A percentile compares a stretch with the other conserved stretches of the same genome.
Evolutionary conservation across 1,140 invertebrate genomes (phyloP).

Genomic region (Drosophila bocqueti): DNA sequence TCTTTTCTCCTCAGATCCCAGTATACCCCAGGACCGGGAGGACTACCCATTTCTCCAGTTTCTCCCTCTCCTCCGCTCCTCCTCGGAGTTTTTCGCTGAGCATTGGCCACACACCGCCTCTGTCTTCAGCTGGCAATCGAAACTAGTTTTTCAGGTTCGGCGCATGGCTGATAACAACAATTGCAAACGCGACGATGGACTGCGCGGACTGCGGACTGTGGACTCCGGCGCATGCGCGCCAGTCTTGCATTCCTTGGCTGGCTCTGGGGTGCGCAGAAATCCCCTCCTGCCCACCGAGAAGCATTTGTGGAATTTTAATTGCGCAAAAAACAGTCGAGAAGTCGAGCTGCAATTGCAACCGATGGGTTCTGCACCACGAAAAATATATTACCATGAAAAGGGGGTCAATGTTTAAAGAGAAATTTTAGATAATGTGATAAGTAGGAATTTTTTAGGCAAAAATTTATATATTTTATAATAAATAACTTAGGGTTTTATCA

Average conservation of each 20-base stretch:
- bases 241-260: constrained; percentile 56
- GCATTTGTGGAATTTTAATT: constrained; percentile 81
- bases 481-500: too few relatives aligned
- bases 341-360: constrained; percentile 36
- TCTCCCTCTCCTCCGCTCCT: not conserved
- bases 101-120: constrained; percentile 46
- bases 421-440: not conserved
- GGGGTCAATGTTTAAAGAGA: not conserved
- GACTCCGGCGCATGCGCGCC: constrained; percentile 65
- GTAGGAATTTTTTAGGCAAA: not conserved
- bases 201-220: constrained; percentile 27
- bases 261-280: constrained; percentile 37
- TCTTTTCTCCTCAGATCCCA: not conserved
- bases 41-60: constrained; percentile 4
- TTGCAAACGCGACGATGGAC: constrained; percentile 54
- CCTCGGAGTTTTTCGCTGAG: constrained; percentile 1
- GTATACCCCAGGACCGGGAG: constrained; percentile 16
- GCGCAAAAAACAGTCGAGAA: constrained; percentile 63
- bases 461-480: too few relatives aligned
- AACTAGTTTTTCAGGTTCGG: constrained; percentile 82
- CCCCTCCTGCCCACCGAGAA: constrained; percentile 12
- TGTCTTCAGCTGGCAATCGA: constrained; percentile 58
- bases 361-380: constrained; percentile 18
- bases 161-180: constrained; percentile 77
- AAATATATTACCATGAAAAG: constrained; percentile 1